Conservation (phyloP, 1,140 invertebrate genomes). For the Heliconius congener region DNA sequence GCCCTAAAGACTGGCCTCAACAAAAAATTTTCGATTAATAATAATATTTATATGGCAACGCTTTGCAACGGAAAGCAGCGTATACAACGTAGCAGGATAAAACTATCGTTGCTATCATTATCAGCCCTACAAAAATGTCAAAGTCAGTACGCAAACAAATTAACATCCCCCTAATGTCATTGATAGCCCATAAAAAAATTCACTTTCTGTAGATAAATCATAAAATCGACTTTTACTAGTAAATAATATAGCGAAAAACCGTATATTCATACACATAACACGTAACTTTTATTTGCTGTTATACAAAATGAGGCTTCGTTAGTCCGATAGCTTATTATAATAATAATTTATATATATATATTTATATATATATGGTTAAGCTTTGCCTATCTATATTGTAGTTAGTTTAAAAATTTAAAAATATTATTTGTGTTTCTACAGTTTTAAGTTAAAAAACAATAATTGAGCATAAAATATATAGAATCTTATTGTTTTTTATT, state of each 20-base stretch:
- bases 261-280: not conserved
- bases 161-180: not conserved
- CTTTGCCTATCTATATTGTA: not conserved
- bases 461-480: too few species aligned
- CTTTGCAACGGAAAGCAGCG: too few species aligned
- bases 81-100: too few species aligned
- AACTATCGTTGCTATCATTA: not conserved
- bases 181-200: not conserved
- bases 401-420: too few species aligned
- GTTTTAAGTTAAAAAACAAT: too few species aligned
- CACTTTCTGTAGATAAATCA: not conserved
- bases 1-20: too few species aligned
- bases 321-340: not conserved
- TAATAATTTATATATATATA: not conserved
- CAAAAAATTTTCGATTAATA: not conserved
- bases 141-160: not conserved
- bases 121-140: not conserved
- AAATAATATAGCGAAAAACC: not conserved
- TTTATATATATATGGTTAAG: not conserved
- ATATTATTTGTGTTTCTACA: too few species aligned
- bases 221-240: not conserved
- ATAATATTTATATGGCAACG: too few species aligned
- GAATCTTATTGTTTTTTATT: too few species aligned
- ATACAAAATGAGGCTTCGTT: constrained; percentile 5
- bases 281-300: not conserved